Base-by-base conservation (phyloP, 2,888 invertebrate species). In the Gymnosoma rotundatum region DNA sequence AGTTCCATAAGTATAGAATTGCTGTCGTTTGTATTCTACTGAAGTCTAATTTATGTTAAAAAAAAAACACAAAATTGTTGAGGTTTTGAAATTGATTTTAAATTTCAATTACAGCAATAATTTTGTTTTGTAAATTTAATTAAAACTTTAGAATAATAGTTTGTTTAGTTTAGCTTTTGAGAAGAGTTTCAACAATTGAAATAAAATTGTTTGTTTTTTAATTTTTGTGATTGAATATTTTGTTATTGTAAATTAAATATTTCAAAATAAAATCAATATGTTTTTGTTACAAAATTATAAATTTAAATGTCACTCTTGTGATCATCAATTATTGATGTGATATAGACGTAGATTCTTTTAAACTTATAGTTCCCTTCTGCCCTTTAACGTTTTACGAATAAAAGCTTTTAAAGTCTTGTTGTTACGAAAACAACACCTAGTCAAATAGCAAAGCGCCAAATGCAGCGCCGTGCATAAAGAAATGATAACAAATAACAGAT, bases 61-160 rank as follows among this genome's bases (percentile, higher is more conserved):
- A 18, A 61, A 32, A 45, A 70, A 63, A 12, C 42, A 63, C 48
- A 80, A 83, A 78, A 78, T 58, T 84, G 84, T 84, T 84, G 84
- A 81, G 81, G 84, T 78, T 84, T 84, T 74, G 78, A 81, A 81
- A 84, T 78, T 58, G 75, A 83, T 74, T 83, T 78, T 52, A 78
- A 73, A 70, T 84, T 78, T 81, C 56, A 78, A 61, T 78, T 67
- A 70, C 64, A 78, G 38, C 45, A 36, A 67, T 50, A 36, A 74
- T 78, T 56, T 10, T 6, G 7, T 67, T 61, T 75, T 83, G 25
- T 52, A 81, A 84, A 81, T 84, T 81, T 74, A 84, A 84, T 84
- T 81, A 78, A 78, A 52, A 7, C 63, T 60, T 76, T 56, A 10
- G 12, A 42, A 42, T 7, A 21, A 14, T 14, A 64, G 10, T 48